Base-by-base conservation (phyloP, 2,113 vertebrate species). In the Sialia sialis region DNA sequence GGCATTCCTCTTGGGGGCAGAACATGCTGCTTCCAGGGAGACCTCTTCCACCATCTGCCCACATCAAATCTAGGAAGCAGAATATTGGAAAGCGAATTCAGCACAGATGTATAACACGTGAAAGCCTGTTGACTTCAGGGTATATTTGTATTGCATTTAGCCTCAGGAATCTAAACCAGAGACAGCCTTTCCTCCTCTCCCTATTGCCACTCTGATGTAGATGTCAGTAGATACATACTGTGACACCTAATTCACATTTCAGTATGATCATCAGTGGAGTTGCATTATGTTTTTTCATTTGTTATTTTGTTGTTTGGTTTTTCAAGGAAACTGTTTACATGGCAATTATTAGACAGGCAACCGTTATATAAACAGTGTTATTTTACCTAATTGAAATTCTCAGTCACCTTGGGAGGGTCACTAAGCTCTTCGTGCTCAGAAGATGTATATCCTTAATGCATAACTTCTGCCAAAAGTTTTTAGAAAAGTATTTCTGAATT, bases 1-100 rank as follows among this genome's bases (percentile, higher is more conserved):
- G 44, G 32, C 68, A 66, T 70, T 32, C 19, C 38, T 84, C 59
- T 36, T 0, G 0, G 4, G 15, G 32, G 22, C 7, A 52, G 23
- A 87, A 34, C n/a, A n/a, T 63, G 44, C 56, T 77, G 32, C 79
- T 81, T 77, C 63, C 34, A 88, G 41, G 25, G 43, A 88, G 43
- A 32, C 68, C 56, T 63, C 9, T 84, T 88, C 38, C 15, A 76
- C 63, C 72, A 86, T 67, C 90, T 84, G 73, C 34, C 46, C 46
- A 36, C 1, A 6, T 73, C 79, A 90, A 75, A 81, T 90, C 51
- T 74, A 70, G 77, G 63, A 90, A 88, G 75, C 0, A 4, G 51
- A 36, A 44, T 73, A 41, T 4, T 69, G 51, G 62, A 72, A 86
- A 90, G 26, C 34, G 84, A 85, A 77, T 84, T 94, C 55, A 90